Evolutionary conservation across 2,888 invertebrate species (phyloP).

Genomic region (Malthinus flaveolus): DNA sequence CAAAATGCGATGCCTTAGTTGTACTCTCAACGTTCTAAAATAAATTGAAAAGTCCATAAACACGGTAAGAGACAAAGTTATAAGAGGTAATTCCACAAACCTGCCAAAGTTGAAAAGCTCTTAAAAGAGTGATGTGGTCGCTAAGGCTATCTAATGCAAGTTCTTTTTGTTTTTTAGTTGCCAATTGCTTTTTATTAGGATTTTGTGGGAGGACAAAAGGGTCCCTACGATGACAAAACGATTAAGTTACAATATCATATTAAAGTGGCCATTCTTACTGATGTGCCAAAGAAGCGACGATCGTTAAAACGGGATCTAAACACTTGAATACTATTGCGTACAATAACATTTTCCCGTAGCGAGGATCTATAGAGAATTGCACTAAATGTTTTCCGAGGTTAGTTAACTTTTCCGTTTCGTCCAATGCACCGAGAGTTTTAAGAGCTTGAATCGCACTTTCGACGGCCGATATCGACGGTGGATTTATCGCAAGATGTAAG

Average conservation of each 20-base stretch:
- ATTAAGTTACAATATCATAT: neutral
- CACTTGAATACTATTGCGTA: constrained; percentile 90
- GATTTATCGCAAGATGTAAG: constrained; percentile 80
- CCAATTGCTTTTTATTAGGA: constrained; percentile 65
- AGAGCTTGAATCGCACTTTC: constrained; percentile 71
- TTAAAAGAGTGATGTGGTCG: constrained; percentile 86
- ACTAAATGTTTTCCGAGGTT: constrained; percentile 85
- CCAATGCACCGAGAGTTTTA: constrained; percentile 83
- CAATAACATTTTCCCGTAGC: constrained; percentile 88
- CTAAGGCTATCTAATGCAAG: constrained; percentile 79
- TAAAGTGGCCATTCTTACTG: constrained; percentile 54
- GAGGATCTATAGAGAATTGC: constrained; percentile 91
- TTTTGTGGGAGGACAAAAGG: constrained; percentile 77
- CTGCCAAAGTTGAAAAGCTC: constrained; percentile 72
- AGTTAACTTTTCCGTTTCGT: constrained; percentile 84
- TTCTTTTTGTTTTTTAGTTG: constrained; percentile 64
- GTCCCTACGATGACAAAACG: constrained; percentile 56
- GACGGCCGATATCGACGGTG: constrained; percentile 78
- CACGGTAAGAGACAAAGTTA: neutral
- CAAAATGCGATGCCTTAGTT: constrained; percentile 73
- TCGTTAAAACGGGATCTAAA: constrained; percentile 87
- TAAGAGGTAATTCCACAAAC: constrained; percentile 42
- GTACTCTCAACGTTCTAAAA: constrained; percentile 60
- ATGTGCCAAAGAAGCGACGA: constrained; percentile 83
- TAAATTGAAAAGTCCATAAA: constrained; percentile 1